Percentiles rank a stretch among this genome's conserved stretches.
phyloP scores from a whole-genome alignment of 1,140 invertebrate genomes.

The Drosophila sproati region DNA sequence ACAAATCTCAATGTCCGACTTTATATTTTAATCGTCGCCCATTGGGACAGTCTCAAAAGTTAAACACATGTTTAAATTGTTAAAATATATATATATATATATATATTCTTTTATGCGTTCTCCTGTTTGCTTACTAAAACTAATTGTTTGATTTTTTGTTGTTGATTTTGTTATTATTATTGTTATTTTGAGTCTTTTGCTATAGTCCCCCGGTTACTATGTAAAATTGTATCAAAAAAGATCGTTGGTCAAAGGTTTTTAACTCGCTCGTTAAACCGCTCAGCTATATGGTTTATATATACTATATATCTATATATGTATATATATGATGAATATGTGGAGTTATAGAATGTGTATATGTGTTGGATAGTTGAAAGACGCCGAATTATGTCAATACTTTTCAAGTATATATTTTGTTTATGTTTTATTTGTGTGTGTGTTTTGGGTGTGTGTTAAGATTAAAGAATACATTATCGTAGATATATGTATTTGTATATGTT shows the following conservation, averaged over 20 bases:
- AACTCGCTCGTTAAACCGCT: slow-evolving; percentile 30
- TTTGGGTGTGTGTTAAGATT: slow-evolving; percentile 51
- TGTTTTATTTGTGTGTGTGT: slow-evolving; percentile 43
- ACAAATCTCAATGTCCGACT: slow-evolving; percentile 2
- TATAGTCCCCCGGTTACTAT: slow-evolving; percentile 22
- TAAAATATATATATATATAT: neutral
- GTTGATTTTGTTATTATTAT: slow-evolving; percentile 28
- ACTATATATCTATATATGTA: slow-evolving; percentile 27
- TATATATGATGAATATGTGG: slow-evolving; percentile 40
- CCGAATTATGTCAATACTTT: slow-evolving; percentile 48
- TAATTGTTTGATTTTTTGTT: slow-evolving; percentile 46
- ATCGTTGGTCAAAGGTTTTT: slow-evolving; percentile 61
- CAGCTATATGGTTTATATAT: slow-evolving; percentile 52
- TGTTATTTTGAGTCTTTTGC: slow-evolving; percentile 36
- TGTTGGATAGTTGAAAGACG: slow-evolving; percentile 40
- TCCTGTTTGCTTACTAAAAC: slow-evolving; percentile 40
- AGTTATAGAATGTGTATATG: slow-evolving; percentile 33
- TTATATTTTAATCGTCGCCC: slow-evolving; percentile 28
- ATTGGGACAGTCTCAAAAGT: slow-evolving; percentile 53
- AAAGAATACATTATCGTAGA: slow-evolving; percentile 59
- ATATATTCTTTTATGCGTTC: slow-evolving; percentile 31
- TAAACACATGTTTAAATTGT: slow-evolving; percentile 28
- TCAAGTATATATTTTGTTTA: slow-evolving; percentile 49
- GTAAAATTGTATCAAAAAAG: slow-evolving; percentile 73
- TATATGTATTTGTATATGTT: slow-evolving; percentile 39